phyloP scores from a whole-genome alignment of 1,140 invertebrate species.

The Halictus rubicundus region DNA sequence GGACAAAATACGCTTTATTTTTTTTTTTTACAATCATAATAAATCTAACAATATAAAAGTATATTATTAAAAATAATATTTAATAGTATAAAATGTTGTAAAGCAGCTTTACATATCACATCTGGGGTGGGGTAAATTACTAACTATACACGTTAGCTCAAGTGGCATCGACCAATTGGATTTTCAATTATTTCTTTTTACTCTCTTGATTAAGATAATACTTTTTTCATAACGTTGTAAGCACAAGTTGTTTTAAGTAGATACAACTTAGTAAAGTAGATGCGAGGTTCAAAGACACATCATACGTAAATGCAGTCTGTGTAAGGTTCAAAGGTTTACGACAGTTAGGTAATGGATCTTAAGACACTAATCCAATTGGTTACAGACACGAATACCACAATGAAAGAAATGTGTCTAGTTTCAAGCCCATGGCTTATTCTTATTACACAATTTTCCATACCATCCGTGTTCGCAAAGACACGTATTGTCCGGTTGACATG shows the following conservation, averaged over 20 bases:
- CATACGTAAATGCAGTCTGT: too few species aligned
- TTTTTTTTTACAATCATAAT: conserved; percentile 69
- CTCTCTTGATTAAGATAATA: background rate
- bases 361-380: conserved; percentile 32
- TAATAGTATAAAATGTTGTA: conserved; percentile 76
- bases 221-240: background rate
- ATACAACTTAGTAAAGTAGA: background rate
- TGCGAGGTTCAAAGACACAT: background rate
- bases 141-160: conserved; percentile 54
- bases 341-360: background rate
- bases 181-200: conserved; percentile 10
- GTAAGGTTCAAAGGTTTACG: too few species aligned
- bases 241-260: background rate
- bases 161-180: conserved; percentile 54
- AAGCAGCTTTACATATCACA: conserved; percentile 81
- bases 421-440: conserved; percentile 81
- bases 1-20: conserved; percentile 53
- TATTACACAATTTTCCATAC: conserved; percentile 87
- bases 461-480: conserved; percentile 88
- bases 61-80: conserved; percentile 74
- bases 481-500: conserved; percentile 84
- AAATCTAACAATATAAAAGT: conserved; percentile 73
- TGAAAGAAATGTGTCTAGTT: conserved; percentile 12
- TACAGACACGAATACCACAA: conserved; percentile 23
- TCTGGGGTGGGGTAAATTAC: conserved; percentile 73